Conservation (phyloP, 2,888 invertebrate species). For the Sinhomidia bicolor region DNA sequence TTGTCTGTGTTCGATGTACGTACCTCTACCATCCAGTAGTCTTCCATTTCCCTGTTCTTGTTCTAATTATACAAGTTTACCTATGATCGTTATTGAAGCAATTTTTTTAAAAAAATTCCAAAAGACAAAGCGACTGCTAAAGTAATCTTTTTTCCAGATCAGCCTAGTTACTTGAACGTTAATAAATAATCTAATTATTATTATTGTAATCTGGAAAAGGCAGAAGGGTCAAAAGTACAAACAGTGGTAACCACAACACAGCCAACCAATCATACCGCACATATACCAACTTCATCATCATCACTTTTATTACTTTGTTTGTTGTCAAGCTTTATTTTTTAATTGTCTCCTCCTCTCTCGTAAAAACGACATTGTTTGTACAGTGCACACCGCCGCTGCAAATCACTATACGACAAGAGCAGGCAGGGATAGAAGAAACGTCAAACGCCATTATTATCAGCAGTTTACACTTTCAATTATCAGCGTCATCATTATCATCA, state of each 20-base stretch:
- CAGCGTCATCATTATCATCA: slow-evolving; percentile 13
- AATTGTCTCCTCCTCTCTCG: background rate
- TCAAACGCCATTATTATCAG: slow-evolving; percentile 5
- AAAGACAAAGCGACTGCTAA: background rate
- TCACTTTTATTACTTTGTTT: slow-evolving; percentile 39
- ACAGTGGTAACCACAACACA: slow-evolving; percentile 26
- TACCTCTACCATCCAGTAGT: background rate
- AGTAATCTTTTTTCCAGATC: slow-evolving; percentile 14
- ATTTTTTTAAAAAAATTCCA: slow-evolving; percentile 42
- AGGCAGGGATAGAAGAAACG: background rate
- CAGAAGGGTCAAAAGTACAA: slow-evolving; percentile 46
- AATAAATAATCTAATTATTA: background rate
- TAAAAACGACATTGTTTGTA: background rate
- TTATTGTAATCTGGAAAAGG: slow-evolving; percentile 3
- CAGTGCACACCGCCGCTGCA: slow-evolving; percentile 28
- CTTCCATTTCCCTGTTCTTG: background rate
- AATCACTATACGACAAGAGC: background rate
- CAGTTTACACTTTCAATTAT: slow-evolving; percentile 44
- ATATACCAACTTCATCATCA: too few species aligned
- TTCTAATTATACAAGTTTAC: background rate
- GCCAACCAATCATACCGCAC: too few species aligned
- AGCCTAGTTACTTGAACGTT: background rate
- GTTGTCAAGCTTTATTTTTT: background rate
- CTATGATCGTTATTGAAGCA: background rate
- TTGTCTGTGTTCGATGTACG: background rate